Evolutionary conservation across 2,888 invertebrate species (phyloP).

Genomic region (Cactoblastis cactorum): DNA sequence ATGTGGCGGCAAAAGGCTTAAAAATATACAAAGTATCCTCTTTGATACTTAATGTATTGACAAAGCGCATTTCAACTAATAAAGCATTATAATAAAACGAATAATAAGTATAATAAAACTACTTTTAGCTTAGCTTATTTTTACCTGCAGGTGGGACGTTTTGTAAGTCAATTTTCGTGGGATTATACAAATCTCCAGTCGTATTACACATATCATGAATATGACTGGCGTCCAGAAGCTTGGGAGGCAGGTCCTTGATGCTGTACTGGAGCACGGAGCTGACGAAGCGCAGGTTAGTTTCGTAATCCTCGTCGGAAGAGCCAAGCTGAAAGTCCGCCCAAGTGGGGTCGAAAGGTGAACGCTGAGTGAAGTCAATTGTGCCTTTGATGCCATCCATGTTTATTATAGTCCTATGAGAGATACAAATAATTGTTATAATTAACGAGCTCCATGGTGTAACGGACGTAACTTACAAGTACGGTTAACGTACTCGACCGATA

Average conservation of each 20-base stretch:
- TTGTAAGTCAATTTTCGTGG: conserved; percentile 78
- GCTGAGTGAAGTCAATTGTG: conserved; percentile 86
- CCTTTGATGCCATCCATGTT: conserved; percentile 90
- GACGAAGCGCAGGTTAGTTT: conserved; percentile 85
- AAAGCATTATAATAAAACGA: too few relatives aligned
- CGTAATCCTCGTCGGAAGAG: conserved; percentile 82
- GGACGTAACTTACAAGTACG: too few relatives aligned
- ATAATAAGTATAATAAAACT: too few relatives aligned
- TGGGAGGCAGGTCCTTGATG: conserved; percentile 85
- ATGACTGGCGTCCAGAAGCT: conserved; percentile 43
- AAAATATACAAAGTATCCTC: too few relatives aligned
- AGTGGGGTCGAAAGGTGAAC: conserved; percentile 91
- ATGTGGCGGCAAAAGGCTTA: too few relatives aligned
- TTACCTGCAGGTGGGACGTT: conserved; percentile 83
- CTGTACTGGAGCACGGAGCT: conserved; percentile 85
- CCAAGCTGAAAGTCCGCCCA: conserved; percentile 85
- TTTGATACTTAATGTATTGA: too few relatives aligned
- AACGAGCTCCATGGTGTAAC: too few relatives aligned
- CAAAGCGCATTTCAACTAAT: too few relatives aligned
- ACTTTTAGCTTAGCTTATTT: conserved; percentile 11
- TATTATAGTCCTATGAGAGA: conserved; percentile 79
- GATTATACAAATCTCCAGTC: conserved; percentile 89
- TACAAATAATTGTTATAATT: too few relatives aligned
- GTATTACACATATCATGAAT: conserved; percentile 80
- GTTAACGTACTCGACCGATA: too few relatives aligned